A percentile compares a stretch with the other conserved stretches of the same genome.
Conservation (phyloP, 2,113 vertebrate species). For the Phyllostomus discolor region DNA sequence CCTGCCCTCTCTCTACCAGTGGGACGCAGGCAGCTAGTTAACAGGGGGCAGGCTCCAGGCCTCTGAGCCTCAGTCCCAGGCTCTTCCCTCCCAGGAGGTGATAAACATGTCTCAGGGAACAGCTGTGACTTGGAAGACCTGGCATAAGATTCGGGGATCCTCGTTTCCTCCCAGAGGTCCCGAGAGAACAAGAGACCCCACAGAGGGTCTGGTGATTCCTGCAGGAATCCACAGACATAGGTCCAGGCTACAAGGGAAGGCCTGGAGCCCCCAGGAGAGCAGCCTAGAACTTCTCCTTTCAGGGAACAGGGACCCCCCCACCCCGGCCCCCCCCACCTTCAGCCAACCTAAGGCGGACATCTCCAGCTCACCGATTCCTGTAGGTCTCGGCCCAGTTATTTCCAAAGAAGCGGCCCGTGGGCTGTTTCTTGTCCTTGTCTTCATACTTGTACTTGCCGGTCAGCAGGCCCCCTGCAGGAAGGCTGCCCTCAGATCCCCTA, state of each 20-base stretch:
- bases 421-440: constrained; percentile 85
- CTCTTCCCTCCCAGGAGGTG: background rate
- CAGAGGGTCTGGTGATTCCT: background rate
- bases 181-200: background rate
- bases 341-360: accelerated
- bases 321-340: accelerated
- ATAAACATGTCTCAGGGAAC: background rate
- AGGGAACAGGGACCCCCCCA: background rate
- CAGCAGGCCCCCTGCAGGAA: constrained; percentile 88
- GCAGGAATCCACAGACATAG: background rate
- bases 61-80: background rate
- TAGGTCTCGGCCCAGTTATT: constrained; percentile 89
- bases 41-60: background rate
- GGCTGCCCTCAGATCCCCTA: background rate
- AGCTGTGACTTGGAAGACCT: background rate
- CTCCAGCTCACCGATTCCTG: constrained; percentile 85
- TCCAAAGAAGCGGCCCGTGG: constrained; percentile 91
- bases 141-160: background rate
- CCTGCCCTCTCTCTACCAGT: too few relatives aligned
- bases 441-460: constrained; percentile 94
- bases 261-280: background rate
- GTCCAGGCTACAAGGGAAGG: background rate
- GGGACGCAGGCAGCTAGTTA: background rate
- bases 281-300: background rate
- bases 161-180: background rate